Conservation (phyloP, 1,140 invertebrate genomes). For the Mizuhopecten yessoensis region DNA sequence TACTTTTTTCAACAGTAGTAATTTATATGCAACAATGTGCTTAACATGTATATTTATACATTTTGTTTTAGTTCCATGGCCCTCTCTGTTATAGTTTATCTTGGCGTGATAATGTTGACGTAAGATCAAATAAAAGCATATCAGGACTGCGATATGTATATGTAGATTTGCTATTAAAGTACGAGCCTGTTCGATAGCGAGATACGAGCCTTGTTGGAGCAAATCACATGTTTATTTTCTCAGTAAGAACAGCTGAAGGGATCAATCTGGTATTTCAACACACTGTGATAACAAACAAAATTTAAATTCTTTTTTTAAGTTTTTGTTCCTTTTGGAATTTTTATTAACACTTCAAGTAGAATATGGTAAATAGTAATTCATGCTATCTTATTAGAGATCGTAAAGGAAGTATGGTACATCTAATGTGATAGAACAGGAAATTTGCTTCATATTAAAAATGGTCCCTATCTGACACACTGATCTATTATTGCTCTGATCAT, state of each 20-base stretch:
- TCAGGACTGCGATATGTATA: not conserved
- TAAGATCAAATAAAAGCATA: not conserved
- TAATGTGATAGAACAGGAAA: conserved; percentile 2
- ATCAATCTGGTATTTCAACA: not conserved
- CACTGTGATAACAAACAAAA: too few relatives aligned
- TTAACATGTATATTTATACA: conserved; percentile 11
- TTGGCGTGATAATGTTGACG: not conserved
- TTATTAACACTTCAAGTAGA: too few relatives aligned
- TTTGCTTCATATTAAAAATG: not conserved
- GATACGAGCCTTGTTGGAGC: not conserved
- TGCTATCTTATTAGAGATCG: not conserved
- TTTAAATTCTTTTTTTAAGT: not conserved
- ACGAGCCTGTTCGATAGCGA: not conserved
- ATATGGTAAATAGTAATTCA: too few relatives aligned
- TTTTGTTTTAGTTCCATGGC: not conserved
- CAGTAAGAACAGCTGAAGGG: not conserved
- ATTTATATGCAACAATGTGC: not conserved
- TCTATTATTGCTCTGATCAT: not conserved
- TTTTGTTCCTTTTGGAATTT: not conserved
- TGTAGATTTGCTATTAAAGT: not conserved
- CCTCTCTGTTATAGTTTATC: not conserved
- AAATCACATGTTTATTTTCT: conserved; percentile 29
- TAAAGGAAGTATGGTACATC: not conserved
- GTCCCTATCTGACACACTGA: not conserved
- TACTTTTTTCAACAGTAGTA: too few relatives aligned